A percentile compares a stretch with the other conserved stretches of the same genome.
Conservation (phyloP, 1,140 invertebrate species). For the Saccostrea glomerata region DNA sequence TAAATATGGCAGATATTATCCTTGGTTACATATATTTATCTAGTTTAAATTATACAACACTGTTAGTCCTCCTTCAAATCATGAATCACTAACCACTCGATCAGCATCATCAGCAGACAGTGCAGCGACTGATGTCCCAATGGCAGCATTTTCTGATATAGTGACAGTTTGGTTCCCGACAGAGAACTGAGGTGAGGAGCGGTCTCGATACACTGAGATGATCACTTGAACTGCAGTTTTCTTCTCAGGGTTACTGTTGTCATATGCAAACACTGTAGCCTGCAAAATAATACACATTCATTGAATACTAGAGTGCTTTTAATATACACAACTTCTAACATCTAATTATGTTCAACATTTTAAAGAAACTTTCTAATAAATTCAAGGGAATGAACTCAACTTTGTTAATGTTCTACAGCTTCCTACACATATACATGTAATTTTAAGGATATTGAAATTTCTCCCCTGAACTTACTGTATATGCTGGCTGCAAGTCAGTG, state of each 20-base stretch:
- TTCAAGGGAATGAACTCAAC: too few species aligned
- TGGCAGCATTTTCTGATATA: slow-evolving; percentile 90
- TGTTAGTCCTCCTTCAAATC: not conserved
- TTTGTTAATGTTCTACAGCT: too few species aligned
- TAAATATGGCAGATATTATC: not conserved
- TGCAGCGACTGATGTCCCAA: slow-evolving; percentile 85
- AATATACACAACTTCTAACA: too few species aligned
- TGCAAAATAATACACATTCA: slow-evolving; percentile 42
- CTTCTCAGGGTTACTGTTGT: slow-evolving; percentile 90
- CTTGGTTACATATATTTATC: not conserved
- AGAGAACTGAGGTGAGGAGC: slow-evolving; percentile 89
- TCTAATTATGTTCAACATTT: too few species aligned
- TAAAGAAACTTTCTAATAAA: too few species aligned
- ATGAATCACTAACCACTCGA: slow-evolving; percentile 40
- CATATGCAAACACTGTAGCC: slow-evolving; percentile 89
- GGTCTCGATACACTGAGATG: slow-evolving; percentile 85
- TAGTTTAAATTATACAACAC: not conserved
- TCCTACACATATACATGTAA: too few species aligned
- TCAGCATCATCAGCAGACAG: slow-evolving; percentile 80
- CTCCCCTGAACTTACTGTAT: slow-evolving; percentile 50
- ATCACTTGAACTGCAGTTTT: slow-evolving; percentile 91
- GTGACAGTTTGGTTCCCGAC: slow-evolving; percentile 86
- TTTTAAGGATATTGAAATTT: not conserved
- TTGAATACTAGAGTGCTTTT: not conserved
- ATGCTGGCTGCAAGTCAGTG: slow-evolving; percentile 46